Evolutionary conservation across 2,113 vertebrate species (phyloP), one percentile per base, ranked within the genome.

Genomic region (Nettapus auritus): DNA sequence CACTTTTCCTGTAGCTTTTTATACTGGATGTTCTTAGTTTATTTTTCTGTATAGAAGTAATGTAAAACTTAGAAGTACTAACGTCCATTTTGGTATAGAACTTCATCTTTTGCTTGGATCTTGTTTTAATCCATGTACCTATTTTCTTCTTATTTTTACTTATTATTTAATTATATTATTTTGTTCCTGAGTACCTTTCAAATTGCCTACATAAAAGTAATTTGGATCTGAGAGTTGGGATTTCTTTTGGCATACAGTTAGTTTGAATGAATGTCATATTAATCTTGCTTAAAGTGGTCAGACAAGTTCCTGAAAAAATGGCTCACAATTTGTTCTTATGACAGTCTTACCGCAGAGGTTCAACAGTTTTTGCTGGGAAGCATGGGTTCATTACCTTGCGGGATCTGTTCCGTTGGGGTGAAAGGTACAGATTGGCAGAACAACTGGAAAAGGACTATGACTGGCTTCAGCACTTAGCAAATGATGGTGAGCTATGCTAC

Each of bases 361-460:
- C 99, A 0, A 99, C 98, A 0, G 99, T 99, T 88, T 99, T 99
- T 98, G 99, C 99, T 33, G 99, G 99, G 91, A 99, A 99, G 89
- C 98, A 99, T 1, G 99, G 99, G 12, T 99, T 99, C 97, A 99
- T 99, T 85, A 99, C 99, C 11, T 97, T 99, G 78, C 97, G 99
- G 82, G 99, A 99, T 94, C 98, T 99, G 42, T 99, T 99, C 93
- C 98, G 99, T 62, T 99, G 99, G 99, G 99, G 99, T 40, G 99
- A 99, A 53, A 98, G 99, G 60, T 99, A 99, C 96, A 97, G 99
- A 53, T 82, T 99, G 93, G 98, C 99, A 88, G 98, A 99, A 55
- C 98, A 98, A 95, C 97, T 94, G 0, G 98, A 98, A 55, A 88
- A 97, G 56, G 98, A 98, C 2, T 99, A 98, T 66, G 99, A 99